Percentiles rank a stretch among this genome's conserved stretches.
phyloP scores from a whole-genome alignment of 2,888 invertebrate genomes.

The Sesia bembeciformis region DNA sequence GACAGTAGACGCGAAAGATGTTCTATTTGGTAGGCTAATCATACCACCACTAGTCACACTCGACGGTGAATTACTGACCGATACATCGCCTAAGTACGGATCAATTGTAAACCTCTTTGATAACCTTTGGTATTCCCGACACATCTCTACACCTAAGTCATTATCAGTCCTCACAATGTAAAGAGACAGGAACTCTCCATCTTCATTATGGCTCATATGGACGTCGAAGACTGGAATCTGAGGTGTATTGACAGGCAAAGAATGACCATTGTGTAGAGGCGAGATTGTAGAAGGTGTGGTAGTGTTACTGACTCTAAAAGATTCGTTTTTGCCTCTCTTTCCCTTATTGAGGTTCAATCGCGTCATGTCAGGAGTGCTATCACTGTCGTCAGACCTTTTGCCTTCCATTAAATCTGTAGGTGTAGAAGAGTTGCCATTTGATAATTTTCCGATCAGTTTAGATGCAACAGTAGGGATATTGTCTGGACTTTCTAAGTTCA shows the following conservation, averaged over 20 bases:
- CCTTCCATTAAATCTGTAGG: conserved; percentile 39
- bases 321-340: conserved; percentile 48
- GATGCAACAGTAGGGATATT: conserved; percentile 45
- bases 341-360: conserved; percentile 39
- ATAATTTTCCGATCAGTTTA: conserved; percentile 60
- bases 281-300: conserved; percentile 67
- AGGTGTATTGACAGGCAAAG: conserved; percentile 48
- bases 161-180: conserved; percentile 61
- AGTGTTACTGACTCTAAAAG: conserved; percentile 50
- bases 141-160: conserved; percentile 63
- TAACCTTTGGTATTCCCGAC: conserved; percentile 61
- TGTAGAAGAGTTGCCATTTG: conserved; percentile 63
- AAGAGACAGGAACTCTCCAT: conserved; percentile 59
- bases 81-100: conserved; percentile 60
- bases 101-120: conserved; percentile 64
- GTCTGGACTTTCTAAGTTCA: conserved; percentile 51
- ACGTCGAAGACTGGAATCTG: conserved; percentile 61
- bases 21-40: conserved; percentile 55
- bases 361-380: conserved; percentile 53
- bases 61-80: conserved; percentile 58
- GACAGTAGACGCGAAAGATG: conserved; percentile 58
- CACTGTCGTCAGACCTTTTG: conserved; percentile 36
- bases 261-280: conserved; percentile 62
- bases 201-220: conserved; percentile 58
- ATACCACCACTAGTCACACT: conserved; percentile 63